phyloP scores from a whole-genome alignment of 2,797 vertebrate genomes.

The Parauchenoglanis punctatus region DNA sequence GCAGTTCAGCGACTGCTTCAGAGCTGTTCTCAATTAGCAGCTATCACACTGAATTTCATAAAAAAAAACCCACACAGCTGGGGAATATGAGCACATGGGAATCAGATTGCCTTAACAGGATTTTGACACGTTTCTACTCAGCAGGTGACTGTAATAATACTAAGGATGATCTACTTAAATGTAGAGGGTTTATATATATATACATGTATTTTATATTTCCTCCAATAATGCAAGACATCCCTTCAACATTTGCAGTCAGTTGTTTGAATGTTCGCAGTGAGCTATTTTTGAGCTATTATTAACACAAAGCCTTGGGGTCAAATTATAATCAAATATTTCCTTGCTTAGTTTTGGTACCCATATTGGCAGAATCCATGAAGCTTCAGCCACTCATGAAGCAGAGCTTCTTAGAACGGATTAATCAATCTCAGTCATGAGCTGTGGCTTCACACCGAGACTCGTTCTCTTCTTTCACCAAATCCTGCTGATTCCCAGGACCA shows the following conservation, averaged over 20 bases:
- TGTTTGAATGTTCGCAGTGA: background rate
- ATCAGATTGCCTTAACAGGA: slow-evolving; percentile 35
- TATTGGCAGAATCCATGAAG: slow-evolving; percentile 14
- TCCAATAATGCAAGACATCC: background rate
- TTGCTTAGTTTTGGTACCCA: background rate
- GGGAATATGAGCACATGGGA: slow-evolving; percentile 44
- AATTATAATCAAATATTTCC: slow-evolving; percentile 1
- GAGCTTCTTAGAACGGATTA: slow-evolving; percentile 34
- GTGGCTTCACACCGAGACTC: slow-evolving; percentile 50
- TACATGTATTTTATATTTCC: background rate
- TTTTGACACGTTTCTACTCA: slow-evolving; percentile 32
- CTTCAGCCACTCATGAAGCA: slow-evolving; percentile 13
- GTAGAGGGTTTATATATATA: background rate
- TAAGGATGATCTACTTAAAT: background rate
- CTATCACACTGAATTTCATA: slow-evolving; percentile 50
- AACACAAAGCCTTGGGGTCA: background rate
- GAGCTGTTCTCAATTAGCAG: slow-evolving; percentile 55
- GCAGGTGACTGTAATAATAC: slow-evolving; percentile 25
- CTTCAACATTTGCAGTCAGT: background rate
- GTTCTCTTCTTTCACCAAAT: slow-evolving; percentile 57
- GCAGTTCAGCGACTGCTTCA: slow-evolving; percentile 27
- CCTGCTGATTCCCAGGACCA: slow-evolving; percentile 84
- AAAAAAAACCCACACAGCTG: slow-evolving; percentile 35
- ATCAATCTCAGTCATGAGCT: slow-evolving; percentile 51
- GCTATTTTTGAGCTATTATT: background rate